These are phyloP conservation scores for Axis porcinus DNA, from an alignment of 2,113 vertebrate species.

Conservation along the genomic window DNA sequence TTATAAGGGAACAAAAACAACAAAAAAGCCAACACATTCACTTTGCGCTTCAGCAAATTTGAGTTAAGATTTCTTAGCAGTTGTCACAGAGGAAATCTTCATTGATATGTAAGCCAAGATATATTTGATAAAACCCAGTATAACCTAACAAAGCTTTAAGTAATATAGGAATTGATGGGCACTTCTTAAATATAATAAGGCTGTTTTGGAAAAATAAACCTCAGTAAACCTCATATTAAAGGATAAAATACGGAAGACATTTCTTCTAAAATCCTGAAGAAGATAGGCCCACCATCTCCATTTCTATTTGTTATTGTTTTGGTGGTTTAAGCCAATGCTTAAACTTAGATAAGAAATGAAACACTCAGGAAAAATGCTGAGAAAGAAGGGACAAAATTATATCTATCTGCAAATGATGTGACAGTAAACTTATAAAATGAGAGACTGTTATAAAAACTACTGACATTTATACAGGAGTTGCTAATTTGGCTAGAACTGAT, in stretches of 20 bases:
- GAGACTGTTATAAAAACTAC: not conserved
- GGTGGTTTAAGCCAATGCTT: not conserved
- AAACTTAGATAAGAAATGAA: slow-evolving; percentile 1
- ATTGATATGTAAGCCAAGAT: not conserved
- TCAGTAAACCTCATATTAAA: not conserved
- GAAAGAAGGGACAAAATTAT: not conserved
- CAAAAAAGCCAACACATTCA: not conserved
- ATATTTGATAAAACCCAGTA: slow-evolving; percentile 25
- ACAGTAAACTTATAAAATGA: slow-evolving; percentile 1
- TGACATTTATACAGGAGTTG: not conserved
- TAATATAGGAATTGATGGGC: slow-evolving; percentile 9
- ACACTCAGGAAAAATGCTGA: not conserved
- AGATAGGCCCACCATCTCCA: not conserved
- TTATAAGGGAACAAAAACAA: not conserved
- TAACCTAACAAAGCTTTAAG: slow-evolving; percentile 17
- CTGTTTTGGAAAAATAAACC: not conserved
- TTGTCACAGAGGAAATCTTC: not conserved
- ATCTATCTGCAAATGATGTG: not conserved
- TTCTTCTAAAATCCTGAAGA: slow-evolving; percentile 30
- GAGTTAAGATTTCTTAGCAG: slow-evolving; percentile 11
- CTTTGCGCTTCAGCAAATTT: not conserved
- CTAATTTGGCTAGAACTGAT: not conserved
- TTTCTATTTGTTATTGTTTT: not conserved
- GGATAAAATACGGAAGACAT: not conserved
- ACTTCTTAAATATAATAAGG: not conserved